Base-by-base conservation (phyloP, 2,888 invertebrate genomes). In the Pardosa pseudoannulata region DNA sequence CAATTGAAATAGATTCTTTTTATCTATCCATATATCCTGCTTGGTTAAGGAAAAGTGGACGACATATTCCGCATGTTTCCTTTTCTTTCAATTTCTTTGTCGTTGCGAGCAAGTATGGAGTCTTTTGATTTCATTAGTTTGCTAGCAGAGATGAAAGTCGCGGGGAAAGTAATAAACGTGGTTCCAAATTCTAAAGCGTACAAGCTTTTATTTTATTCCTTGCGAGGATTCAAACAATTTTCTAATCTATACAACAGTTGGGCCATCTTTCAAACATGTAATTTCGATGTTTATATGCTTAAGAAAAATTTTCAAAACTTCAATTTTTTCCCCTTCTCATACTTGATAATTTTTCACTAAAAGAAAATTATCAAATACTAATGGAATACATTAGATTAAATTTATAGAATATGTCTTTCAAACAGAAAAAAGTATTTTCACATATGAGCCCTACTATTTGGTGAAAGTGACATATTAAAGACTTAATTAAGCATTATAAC, bases 1-100 rank as follows among this genome's bases (percentile, higher is more conserved):
- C 83, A 68, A 85, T 85, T 85, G 78, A 85, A 85, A 78, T 72
- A 64, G 83, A 85, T 85, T 85, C 83, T 72, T 74, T 82, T 68
- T 75, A 82, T 75, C 73, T 64, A 32, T 79, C 50, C 79, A 71
- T 79, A 64, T 71, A 71, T 56, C 29, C 79, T 16, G 31, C 68
- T 56, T 28, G 71, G 64, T 83, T 83, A 83, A 71, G 83, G 72
- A 78, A 85, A 78, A 78, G 83, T 73, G 67, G 78, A 72, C 78
- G 75, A 27, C 70, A 82, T 75, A 82, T 72, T 78, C 71, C 64
- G n/a, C 76, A 50, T 50, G 72, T 73, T 78, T 73, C 74, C 75
- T 70, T 36, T 82, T 82, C 82, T 82, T 73, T 74, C 56, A 39
- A 56, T 74, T 67, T 62, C 70, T 79, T 73, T 81, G 74, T 74